Base-by-base conservation (phyloP, 2,888 invertebrate genomes). In the Meta bourneti region DNA sequence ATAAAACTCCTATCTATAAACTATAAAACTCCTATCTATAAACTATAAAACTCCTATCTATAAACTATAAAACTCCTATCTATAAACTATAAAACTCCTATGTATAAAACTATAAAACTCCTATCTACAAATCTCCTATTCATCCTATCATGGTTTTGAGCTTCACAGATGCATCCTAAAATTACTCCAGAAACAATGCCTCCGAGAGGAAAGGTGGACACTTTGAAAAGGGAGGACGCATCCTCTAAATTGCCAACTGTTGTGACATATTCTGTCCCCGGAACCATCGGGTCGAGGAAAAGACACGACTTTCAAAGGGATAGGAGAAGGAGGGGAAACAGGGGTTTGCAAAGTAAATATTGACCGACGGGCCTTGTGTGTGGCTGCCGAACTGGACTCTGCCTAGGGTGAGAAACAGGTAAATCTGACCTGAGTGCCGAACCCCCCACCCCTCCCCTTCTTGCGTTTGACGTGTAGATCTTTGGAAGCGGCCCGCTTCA, bases 281-380 rank as follows among this genome's bases (percentile, higher is more conserved):
- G 77, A 89, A 81, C 75, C 77, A 51, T 72, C 72, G 79, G 79
- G 81, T 82, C 72, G 79, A 90, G 84, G 84, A 90, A 84, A 72
- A 84, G 77, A 83, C 69, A 90, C 70, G 79, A 84, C 79, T 79
- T 84, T 90, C 78, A 72, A 84, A 84, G 72, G 84, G 72, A 78
- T 71, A 78, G 80, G 61, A 72, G 72, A 13, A 48, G 72, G 80
- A 52, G n/a, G 61, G 34, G 77, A 34, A 34, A 34, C 34, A 72
- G 54, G 89, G 84, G 89, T 84, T 84, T 84, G 83, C 84, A 90
- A 79, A 90, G 84, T 72, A 90, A 90, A 90, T 90, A 90, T 90
- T 90, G 89, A 90, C 89, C 83, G 78, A 89, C 89, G 80, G 71
- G 78, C 86, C 86, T 86, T 78, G 70, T 78, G 78, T 78, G 78